These are phyloP conservation scores for Apocheima hispidaria DNA, from an alignment of 2,888 invertebrate species.

Conservation along the genomic window DNA sequence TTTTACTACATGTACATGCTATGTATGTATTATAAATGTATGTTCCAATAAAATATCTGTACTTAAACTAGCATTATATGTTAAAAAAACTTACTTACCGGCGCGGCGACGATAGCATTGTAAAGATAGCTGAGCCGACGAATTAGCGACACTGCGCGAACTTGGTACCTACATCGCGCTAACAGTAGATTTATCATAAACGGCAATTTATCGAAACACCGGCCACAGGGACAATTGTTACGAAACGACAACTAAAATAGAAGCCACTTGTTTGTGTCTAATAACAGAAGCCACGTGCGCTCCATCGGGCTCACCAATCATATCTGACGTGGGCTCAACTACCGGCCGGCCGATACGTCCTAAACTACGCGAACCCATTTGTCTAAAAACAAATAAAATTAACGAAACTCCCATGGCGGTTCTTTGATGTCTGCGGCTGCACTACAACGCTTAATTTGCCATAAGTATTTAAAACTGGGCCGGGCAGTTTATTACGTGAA, in stretches of 20 bases:
- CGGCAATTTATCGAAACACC: constrained; percentile 59
- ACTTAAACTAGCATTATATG: no score
- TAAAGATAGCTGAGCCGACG: constrained; percentile 13
- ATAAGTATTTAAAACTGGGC: constrained; percentile 68
- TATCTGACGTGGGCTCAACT: constrained; percentile 58
- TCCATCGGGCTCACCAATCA: constrained; percentile 62
- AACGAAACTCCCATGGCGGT: constrained; percentile 33
- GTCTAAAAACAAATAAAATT: constrained; percentile 55
- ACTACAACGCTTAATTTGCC: constrained; percentile 59
- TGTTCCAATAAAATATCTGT: no score
- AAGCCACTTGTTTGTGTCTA: constrained; percentile 59
- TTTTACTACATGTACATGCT: no score
- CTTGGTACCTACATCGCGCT: constrained; percentile 36
- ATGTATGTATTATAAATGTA: no score
- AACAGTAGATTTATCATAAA: constrained; percentile 34
- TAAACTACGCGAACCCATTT: constrained; percentile 40
- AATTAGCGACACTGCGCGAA: constrained; percentile 21
- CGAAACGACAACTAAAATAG: constrained; percentile 62
- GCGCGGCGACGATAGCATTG: constrained; percentile 52
- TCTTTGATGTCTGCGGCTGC: constrained; percentile 63
- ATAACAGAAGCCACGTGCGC: constrained; percentile 60
- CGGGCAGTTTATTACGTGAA: constrained; percentile 68
- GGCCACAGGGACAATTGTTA: constrained; percentile 57
- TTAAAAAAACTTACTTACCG: no score
- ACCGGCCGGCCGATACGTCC: constrained; percentile 32